phyloP scores from a whole-genome alignment of 2,888 invertebrate genomes.

The Perithous albicinctus region DNA sequence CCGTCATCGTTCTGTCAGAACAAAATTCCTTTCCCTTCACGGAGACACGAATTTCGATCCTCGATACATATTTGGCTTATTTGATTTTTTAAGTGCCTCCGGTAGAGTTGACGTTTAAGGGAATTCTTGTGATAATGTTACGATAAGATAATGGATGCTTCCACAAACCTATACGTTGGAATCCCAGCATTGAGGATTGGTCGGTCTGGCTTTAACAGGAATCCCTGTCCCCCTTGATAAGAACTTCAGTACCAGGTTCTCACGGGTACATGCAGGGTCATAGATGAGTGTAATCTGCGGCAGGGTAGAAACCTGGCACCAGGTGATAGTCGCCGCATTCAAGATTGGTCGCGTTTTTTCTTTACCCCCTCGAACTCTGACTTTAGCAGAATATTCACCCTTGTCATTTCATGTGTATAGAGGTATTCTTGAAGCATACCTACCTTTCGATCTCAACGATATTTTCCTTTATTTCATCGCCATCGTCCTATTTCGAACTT shows the following conservation, averaged over 20 bases:
- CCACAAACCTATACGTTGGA: not conserved
- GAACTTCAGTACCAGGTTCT: conserved; percentile 43
- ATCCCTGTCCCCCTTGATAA: conserved; percentile 22
- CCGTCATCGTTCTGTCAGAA: not conserved
- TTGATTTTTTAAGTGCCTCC: not conserved
- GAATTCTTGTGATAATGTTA: conserved; percentile 29
- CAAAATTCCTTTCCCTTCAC: not conserved
- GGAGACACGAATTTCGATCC: not conserved
- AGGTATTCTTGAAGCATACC: conserved; percentile 38
- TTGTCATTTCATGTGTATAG: conserved; percentile 43
- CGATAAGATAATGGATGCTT: conserved; percentile 44
- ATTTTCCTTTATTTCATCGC: conserved; percentile 56
- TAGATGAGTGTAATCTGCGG: conserved; percentile 51
- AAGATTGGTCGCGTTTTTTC: conserved; percentile 54
- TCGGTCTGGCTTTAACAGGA: not conserved
- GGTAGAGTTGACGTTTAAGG: not conserved
- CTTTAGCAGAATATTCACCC: conserved; percentile 44
- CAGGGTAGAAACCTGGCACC: conserved; percentile 37
- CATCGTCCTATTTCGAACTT: conserved; percentile 19
- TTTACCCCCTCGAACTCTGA: conserved; percentile 47
- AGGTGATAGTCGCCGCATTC: conserved; percentile 60
- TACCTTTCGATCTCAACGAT: conserved; percentile 48
- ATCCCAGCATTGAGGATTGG: not conserved
- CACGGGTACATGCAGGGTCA: conserved; percentile 49
- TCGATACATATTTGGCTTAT: not conserved